These are phyloP conservation scores for Tetropium fuscum DNA, from an alignment of 2,888 invertebrate species.

Conservation along the genomic window DNA sequence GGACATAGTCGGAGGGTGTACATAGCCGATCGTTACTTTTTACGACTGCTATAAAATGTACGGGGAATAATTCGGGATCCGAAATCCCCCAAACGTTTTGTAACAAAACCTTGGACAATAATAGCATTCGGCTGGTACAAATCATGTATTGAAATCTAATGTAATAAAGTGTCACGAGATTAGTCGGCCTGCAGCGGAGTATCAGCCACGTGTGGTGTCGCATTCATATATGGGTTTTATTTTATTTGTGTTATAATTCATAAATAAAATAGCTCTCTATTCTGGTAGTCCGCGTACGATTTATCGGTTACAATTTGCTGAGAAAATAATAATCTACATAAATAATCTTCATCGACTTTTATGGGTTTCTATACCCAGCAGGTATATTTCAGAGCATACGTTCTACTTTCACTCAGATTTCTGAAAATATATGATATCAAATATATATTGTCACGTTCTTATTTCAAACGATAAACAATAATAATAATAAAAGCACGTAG, in stretches of 20 bases:
- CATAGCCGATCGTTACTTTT: slow-evolving; percentile 53
- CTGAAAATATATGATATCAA: no score
- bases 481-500: no score
- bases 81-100: slow-evolving; percentile 42
- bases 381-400: no score
- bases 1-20: slow-evolving; percentile 47
- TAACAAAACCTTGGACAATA: slow-evolving; percentile 49
- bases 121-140: slow-evolving; percentile 40
- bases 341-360: slow-evolving; percentile 8
- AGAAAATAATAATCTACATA: slow-evolving; percentile 9
- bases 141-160: slow-evolving; percentile 52
- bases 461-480: no score
- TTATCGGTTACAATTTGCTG: slow-evolving; percentile 23
- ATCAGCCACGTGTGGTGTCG: slow-evolving; percentile 24
- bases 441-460: no score
- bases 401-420: no score
- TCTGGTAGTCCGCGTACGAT: slow-evolving; percentile 4
- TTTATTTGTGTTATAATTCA: slow-evolving; percentile 15
- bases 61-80: slow-evolving; percentile 53
- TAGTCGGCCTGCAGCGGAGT: slow-evolving; percentile 34
- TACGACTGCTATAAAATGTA: slow-evolving; percentile 55
- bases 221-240: slow-evolving; percentile 27
- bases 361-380: neutral
- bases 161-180: slow-evolving; percentile 48
- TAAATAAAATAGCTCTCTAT: slow-evolving; percentile 5